Base-by-base conservation (phyloP, 2,797 vertebrate genomes). In the Neomorphus geoffroyi region DNA sequence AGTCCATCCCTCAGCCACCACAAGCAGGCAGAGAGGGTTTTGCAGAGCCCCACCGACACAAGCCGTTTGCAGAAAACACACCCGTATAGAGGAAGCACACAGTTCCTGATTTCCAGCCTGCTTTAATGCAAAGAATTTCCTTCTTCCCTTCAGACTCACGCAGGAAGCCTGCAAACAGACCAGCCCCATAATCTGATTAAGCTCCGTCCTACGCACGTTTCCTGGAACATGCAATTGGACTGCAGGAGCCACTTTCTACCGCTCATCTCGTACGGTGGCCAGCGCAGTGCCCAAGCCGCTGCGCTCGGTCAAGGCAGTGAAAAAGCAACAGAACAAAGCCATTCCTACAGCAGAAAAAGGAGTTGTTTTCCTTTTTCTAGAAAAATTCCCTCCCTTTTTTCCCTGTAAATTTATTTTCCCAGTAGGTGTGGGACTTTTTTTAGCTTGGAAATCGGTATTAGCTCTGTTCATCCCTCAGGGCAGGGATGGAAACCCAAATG, bases 111-210 rank as follows among this genome's bases (percentile, higher is more conserved):
- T 73, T 80, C 89, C 80, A 86, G 69, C 57, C 35, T 15, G 39
- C 74, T 69, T 88, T 91, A 27, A 84, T 46, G 41, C 5, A 3
- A 92, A 75, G 86, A 77, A 69, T 92, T 95, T 95, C 96, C 79
- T 74, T 33, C 84, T 96, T 94, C 86, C 94, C 90, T 90, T 82
- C 45, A 48, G 81, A 18, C 35, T 75, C 23, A 23, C 1, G 92
- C 93, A 96, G 95, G 95, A 97, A 95, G 71, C 95, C 64, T 78
- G 87, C 37, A 28, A 53, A n/a, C 58, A 82, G 78, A 33, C 37
- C 82, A 45, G 56, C 66, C 80, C 70, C 39, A 1, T 57, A 8
- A 87, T 53, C 77, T 72, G 90, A 80, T 88, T 51, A 80, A 80
- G 54, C 46, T 30, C 81, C 93, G 30, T 51, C 96, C 93, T 45